phyloP scores from a whole-genome alignment of 2,888 invertebrate genomes.

The Metopia argyrocephala region DNA sequence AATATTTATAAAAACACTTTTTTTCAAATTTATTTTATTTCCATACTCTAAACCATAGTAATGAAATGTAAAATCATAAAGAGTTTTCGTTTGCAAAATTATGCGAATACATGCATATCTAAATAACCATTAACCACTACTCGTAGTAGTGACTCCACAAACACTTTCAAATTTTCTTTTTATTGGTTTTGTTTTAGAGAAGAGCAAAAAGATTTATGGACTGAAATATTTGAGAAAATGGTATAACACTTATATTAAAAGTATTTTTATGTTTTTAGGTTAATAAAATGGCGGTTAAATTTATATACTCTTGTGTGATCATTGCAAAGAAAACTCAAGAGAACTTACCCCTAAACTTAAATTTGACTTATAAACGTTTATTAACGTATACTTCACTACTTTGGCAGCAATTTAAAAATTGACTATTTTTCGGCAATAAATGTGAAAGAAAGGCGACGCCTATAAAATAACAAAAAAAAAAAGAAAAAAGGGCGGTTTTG shows the following conservation, averaged over 20 bases:
- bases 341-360: background rate
- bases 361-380: no score
- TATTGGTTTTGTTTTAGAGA: background rate
- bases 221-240: no score
- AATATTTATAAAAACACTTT: background rate
- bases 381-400: no score
- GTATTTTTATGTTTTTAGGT: constrained; percentile 24
- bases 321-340: background rate
- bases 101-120: no score
- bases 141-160: background rate
- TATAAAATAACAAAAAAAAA: background rate
- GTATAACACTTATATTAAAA: no score
- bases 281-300: constrained; percentile 24
- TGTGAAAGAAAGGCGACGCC: no score
- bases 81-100: no score
- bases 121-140: background rate
- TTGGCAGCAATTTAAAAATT: background rate
- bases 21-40: background rate
- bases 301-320: background rate
- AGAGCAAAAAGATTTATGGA: constrained; percentile 17
- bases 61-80: no score
- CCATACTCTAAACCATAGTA: background rate
- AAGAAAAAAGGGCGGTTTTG: background rate
- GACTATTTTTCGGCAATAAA: no score
- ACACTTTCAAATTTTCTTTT: background rate